A percentile compares a stretch with the other conserved stretches of the same genome.
Evolutionary conservation across 2,113 vertebrate species (phyloP).

Genomic region (Pristiophorus japonicus): DNA sequence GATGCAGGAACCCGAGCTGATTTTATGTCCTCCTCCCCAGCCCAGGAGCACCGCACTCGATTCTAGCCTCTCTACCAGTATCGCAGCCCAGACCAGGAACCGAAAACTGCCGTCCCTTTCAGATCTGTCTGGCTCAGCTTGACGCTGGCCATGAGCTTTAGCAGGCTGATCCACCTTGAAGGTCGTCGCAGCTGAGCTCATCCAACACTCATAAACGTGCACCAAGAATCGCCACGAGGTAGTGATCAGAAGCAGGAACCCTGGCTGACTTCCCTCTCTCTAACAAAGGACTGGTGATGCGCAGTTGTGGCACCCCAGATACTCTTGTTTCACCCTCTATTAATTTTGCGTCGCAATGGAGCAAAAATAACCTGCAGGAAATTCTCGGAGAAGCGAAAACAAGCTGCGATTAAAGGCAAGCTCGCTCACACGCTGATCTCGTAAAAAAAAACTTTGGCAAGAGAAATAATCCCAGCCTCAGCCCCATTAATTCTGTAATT

Average conservation of each 20-base stretch:
- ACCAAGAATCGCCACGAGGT: not conserved
- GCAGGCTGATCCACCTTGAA: not conserved
- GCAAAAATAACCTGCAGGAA: not conserved
- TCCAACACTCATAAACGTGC: not conserved
- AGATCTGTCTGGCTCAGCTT: not conserved
- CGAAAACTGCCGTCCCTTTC: not conserved
- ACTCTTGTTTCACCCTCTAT: constrained; percentile 4
- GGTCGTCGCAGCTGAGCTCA: not conserved
- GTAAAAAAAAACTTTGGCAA: constrained; percentile 39
- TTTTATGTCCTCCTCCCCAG: not conserved
- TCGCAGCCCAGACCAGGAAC: not conserved
- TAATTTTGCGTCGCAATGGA: not conserved
- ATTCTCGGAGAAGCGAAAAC: not conserved
- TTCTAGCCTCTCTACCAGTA: not conserved
- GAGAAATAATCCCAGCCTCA: constrained; percentile 50
- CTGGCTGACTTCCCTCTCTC: not conserved
- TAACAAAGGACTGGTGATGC: not conserved
- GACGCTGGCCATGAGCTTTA: not conserved
- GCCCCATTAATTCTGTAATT: constrained; percentile 76
- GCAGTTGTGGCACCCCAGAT: not conserved
- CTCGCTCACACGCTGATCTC: constrained; percentile 15
- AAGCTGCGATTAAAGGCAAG: constrained; percentile 15
- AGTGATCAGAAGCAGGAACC: not conserved
- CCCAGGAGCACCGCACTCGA: not conserved
- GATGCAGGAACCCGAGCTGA: not conserved